Base-by-base conservation (phyloP, 2,797 vertebrate genomes). In the Petrocephalus sullivani region DNA sequence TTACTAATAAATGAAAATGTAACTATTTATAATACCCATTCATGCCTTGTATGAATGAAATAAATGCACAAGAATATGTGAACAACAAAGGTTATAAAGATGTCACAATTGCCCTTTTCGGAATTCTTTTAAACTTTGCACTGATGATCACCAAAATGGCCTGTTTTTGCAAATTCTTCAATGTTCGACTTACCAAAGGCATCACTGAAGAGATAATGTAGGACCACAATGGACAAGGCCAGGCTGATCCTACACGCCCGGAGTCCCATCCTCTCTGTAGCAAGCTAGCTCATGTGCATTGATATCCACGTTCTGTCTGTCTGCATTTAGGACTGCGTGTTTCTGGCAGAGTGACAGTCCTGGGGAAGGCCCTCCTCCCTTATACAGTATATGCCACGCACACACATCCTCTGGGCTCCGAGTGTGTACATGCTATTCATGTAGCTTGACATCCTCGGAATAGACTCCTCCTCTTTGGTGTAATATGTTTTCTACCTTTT, bases 391-490 rank as follows among this genome's bases (percentile, higher is more conserved):
- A 14, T 28, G 4, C 10, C 82, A 28, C 2, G n/a, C 67, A 6
- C 67, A 1, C 33, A 41, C 67, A 75, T 75, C 67, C 82, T 54
- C 46, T 12, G 3, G 12, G n/a, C 51, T 23, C 46, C 12, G 46
- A 53, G n/a, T 49, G 46, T 83, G 41, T 5, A 51, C 51, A 83
- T 53, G 49, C 51, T 23, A 84, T 49, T 84, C 46, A 54, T 84
- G 49, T 53, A 53, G 81, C 4, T 83, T 54, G 21, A 23, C 49
- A 84, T 54, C 49, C 82, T 84, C 51, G 3, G 78, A 9, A 51
- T n/a, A 56, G 82, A 84, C 82, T 84, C 82, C 82, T 53, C 82
- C 82, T 28, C n/a, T 23, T 28, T 84, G 46, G 82, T 54, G n/a
- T 54, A 51, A 54, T 83, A 19, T 83, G n/a, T 21, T 23, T 51